Evolutionary conservation across 2,797 vertebrate genomes (phyloP).

Genomic region (Betta splendens): DNA sequence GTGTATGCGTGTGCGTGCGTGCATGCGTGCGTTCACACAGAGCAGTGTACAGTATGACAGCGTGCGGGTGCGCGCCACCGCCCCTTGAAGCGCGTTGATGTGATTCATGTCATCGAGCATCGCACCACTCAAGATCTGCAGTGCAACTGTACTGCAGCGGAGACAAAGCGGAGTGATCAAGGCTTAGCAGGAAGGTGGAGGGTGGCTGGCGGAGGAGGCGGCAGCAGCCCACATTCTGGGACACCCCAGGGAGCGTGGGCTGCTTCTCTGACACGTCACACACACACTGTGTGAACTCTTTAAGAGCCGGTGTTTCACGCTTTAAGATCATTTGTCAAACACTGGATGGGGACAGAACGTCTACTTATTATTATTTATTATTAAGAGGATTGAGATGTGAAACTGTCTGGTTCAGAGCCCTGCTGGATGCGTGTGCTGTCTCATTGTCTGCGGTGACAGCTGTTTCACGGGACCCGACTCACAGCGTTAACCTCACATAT

Average conservation of each 20-base stretch:
- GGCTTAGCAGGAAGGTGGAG: constrained; percentile 56
- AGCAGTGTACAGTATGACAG: constrained; percentile 57
- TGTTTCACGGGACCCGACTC: background rate
- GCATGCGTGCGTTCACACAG: constrained; percentile 50
- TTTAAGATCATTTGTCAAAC: constrained; percentile 48
- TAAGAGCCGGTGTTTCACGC: constrained; percentile 35
- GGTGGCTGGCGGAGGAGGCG: constrained; percentile 42
- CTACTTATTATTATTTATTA: constrained; percentile 42
- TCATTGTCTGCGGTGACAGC: constrained; percentile 13
- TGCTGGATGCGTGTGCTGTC: background rate
- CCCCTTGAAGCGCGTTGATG: constrained; percentile 62
- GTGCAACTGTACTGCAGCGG: constrained; percentile 41
- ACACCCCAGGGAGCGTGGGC: constrained; percentile 46
- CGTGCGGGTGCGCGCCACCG: constrained; percentile 31
- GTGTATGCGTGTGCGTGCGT: constrained; percentile 22
- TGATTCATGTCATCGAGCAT: constrained; percentile 70
- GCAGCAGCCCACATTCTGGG: constrained; percentile 56
- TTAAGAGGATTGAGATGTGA: constrained; percentile 32
- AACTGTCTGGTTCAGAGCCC: constrained; percentile 3
- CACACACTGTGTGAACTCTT: constrained; percentile 44
- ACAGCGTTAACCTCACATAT: no score
- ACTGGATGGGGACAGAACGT: constrained; percentile 18
- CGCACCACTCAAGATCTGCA: constrained; percentile 42
- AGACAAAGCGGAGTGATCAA: constrained; percentile 72
- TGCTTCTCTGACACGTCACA: constrained; percentile 57